Conservation (phyloP, 2,888 invertebrate genomes). For the Tetramorium bicarinatum region DNA sequence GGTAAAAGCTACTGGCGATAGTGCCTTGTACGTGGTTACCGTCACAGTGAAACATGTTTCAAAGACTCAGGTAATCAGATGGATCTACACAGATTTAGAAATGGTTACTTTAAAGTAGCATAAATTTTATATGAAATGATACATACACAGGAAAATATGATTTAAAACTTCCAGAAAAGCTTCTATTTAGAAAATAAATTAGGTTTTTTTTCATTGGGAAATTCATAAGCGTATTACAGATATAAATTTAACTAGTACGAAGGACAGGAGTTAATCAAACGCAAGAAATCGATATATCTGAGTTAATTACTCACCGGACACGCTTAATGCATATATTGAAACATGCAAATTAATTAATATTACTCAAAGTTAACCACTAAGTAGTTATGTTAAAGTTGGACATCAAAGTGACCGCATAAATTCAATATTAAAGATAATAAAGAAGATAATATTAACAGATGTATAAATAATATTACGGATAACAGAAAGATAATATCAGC, state of each 20-base stretch:
- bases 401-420: background rate
- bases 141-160: background rate
- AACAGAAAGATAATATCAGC: background rate
- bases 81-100: background rate
- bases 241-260: background rate
- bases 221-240: background rate
- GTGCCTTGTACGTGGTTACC: slow-evolving; percentile 20
- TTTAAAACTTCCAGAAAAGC: background rate
- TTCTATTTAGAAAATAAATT: background rate
- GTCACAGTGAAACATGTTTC: slow-evolving; percentile 2
- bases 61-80: background rate
- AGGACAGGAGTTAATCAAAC: background rate
- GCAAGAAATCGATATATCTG: background rate
- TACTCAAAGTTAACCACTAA: slow-evolving; percentile 9
- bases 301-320: background rate
- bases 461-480: no score
- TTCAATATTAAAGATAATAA: no score
- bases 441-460: no score
- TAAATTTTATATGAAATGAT: background rate
- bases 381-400: slow-evolving; percentile 20
- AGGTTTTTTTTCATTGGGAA: background rate
- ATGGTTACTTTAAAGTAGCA: background rate
- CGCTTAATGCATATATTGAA: background rate
- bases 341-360: slow-evolving; percentile 21
- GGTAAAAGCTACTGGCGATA: slow-evolving; percentile 40